A percentile compares a stretch with the other conserved stretches of the same genome.
Evolutionary conservation across 1,140 invertebrate genomes (phyloP).

Genomic region (Chrysopa pallens): DNA sequence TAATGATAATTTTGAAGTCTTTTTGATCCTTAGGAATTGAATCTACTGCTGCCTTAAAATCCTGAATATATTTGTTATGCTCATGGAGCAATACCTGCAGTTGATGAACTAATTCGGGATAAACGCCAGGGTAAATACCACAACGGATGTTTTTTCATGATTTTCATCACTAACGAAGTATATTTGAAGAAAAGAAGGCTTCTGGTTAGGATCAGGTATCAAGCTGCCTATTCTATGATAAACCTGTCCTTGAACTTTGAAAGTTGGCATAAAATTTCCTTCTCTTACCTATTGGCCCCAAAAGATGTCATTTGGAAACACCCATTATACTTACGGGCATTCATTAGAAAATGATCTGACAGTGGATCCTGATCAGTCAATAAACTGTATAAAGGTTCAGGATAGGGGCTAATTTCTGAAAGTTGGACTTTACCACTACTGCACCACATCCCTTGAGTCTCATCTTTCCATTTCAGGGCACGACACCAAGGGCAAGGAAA

Average conservation of each 20-base stretch:
- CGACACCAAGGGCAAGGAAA: neutral
- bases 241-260: conserved; percentile 19
- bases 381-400: conserved; percentile 2
- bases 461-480: conserved; percentile 3
- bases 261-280: conserved; percentile 3
- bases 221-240: conserved; percentile 20
- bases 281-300: conserved; percentile 6
- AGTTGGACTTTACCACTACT: conserved; percentile 2
- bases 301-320: too few relatives aligned
- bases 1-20: conserved; percentile 14
- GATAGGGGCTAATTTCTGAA: neutral
- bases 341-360: too few relatives aligned
- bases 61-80: conserved; percentile 15
- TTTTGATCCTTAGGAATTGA: conserved; percentile 14
- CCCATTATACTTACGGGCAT: too few relatives aligned
- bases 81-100: conserved; percentile 17
- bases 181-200: conserved; percentile 19
- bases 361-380: too few relatives aligned
- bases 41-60: conserved; percentile 18
- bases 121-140: conserved; percentile 9
- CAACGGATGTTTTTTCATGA: too few relatives aligned
- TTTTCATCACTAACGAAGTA: conserved; percentile 18
- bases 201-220: conserved; percentile 9
- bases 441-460: conserved; percentile 1
- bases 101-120: conserved; percentile 7